Percentiles rank a stretch among this genome's conserved stretches.
Evolutionary conservation across 2,888 invertebrate species (phyloP).

Genomic region (Ctena decussata): DNA sequence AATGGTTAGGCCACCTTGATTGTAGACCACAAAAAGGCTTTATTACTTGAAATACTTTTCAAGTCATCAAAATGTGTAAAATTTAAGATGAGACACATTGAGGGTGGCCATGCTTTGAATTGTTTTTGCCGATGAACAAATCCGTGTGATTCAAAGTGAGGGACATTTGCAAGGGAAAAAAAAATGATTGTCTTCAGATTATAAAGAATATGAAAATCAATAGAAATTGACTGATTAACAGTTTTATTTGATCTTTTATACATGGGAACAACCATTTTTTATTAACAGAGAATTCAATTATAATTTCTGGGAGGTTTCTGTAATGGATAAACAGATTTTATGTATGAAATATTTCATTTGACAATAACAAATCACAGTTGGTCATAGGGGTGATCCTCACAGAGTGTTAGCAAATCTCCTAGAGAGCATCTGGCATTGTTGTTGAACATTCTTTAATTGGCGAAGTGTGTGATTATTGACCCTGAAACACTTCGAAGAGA

Average conservation of each 20-base stretch:
- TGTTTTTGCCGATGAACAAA: too few relatives aligned
- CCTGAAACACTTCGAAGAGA: background rate
- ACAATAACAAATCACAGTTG: slow-evolving; percentile 14
- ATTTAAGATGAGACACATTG: too few relatives aligned
- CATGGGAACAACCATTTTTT: background rate
- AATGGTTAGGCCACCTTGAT: too few relatives aligned
- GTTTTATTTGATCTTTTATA: slow-evolving; percentile 4
- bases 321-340: slow-evolving; percentile 1
- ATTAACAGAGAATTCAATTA: slow-evolving; percentile 1
- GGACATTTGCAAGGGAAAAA: too few relatives aligned
- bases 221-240: too few relatives aligned
- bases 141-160: too few relatives aligned
- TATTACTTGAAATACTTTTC: too few relatives aligned
- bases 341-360: background rate
- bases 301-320: background rate
- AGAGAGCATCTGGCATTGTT: background rate
- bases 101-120: too few relatives aligned
- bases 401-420: background rate
- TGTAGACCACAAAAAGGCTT: too few relatives aligned
- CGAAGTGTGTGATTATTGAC: slow-evolving; percentile 1
- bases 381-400: slow-evolving; percentile 8
- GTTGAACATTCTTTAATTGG: slow-evolving; percentile 12
- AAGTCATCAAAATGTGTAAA: too few relatives aligned
- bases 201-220: too few relatives aligned
- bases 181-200: too few relatives aligned